Base-by-base conservation (phyloP, 2,113 vertebrate species). In the Sapayoa aenigma region DNA sequence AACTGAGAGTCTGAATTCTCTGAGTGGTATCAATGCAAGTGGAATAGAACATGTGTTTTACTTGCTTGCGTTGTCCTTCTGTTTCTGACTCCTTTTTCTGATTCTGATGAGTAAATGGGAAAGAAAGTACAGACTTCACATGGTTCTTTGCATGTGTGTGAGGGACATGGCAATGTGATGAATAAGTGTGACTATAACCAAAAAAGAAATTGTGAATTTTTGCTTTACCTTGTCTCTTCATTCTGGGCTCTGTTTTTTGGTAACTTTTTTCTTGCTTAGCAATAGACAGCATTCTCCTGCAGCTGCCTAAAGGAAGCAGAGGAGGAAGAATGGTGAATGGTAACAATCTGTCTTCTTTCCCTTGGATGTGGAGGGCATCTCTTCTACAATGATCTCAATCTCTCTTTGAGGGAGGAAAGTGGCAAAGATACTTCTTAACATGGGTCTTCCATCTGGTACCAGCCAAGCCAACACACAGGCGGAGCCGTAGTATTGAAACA, bases 291-390 rank as follows among this genome's bases (percentile, higher is more conserved):
- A 53, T 68, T 83, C 25, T 95, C 62, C 56, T 97, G 88, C 83
- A 96, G 87, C 85, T 97, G 92, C 82, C 77, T 90, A 58, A 90
- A 90, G 82, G 93, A 96, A 93, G 59, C 7, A 46, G 89, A 89
- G 59, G 85, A 85, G 89, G 82, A 93, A 87, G 83, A 96, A 87
- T 65, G 96, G 80, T 87, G 78, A 84, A 78, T 89, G 82, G 62
- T 74, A 91, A 69, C 89, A 81, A 62, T 89, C 76, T 78, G 84
- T 92, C 77, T 75, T 52, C 59, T 92, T 94, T 59, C 56, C 53
- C n/a, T 91, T 77, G 81, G 47, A 87, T 69, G 62, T 81, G 59
- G 56, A 95, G 30, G 52, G 50, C 84, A 68, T 69, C 76, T 95
- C 73, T 58, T 58, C 63, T 39, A 33, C 42, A 76, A 56, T 86